A percentile compares a stretch with the other conserved stretches of the same genome.
Evolutionary conservation across 2,113 vertebrate genomes (phyloP).

Genomic region (Choloepus hoffmanni): DNA sequence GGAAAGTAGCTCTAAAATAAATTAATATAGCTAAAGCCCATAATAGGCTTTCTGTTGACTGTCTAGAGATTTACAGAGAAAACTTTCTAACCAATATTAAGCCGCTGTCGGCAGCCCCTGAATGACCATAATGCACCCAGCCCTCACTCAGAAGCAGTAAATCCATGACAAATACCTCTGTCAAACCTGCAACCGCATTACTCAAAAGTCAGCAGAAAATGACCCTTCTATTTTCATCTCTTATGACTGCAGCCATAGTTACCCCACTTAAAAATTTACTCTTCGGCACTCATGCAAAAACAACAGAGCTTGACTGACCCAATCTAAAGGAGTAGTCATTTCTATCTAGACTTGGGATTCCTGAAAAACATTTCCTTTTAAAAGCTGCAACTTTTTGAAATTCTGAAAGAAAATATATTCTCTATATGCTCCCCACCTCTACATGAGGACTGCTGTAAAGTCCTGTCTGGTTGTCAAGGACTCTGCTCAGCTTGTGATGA

Average conservation of each 20-base stretch:
- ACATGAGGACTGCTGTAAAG: not conserved
- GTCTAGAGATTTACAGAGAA: slow-evolving; percentile 27
- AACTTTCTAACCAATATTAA: not conserved
- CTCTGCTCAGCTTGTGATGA: not conserved
- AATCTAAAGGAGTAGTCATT: slow-evolving; percentile 36
- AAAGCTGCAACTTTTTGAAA: not conserved
- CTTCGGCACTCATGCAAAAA: slow-evolving; percentile 43
- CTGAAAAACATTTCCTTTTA: slow-evolving; percentile 26
- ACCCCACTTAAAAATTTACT: slow-evolving; percentile 20
- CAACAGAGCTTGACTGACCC: slow-evolving; percentile 62
- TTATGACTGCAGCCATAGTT: slow-evolving; percentile 44
- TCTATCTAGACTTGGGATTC: slow-evolving; percentile 55
- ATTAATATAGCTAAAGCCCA: not conserved
- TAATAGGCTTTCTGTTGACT: not conserved
- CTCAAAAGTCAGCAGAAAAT: slow-evolving; percentile 61
- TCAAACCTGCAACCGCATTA: slow-evolving; percentile 51
- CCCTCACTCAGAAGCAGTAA: slow-evolving; percentile 63
- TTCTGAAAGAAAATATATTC: not conserved
- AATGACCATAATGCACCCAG: slow-evolving; percentile 33
- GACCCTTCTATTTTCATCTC: slow-evolving; percentile 32
- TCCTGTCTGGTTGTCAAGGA: not conserved
- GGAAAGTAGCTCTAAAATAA: slow-evolving; percentile 11
- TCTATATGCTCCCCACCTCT: too few species aligned
- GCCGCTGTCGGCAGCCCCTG: not conserved
- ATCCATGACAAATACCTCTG: slow-evolving; percentile 59